These are phyloP conservation scores for Erpornis zantholeuca DNA, from an alignment of 2,113 vertebrate genomes.

Conservation along the genomic window DNA sequence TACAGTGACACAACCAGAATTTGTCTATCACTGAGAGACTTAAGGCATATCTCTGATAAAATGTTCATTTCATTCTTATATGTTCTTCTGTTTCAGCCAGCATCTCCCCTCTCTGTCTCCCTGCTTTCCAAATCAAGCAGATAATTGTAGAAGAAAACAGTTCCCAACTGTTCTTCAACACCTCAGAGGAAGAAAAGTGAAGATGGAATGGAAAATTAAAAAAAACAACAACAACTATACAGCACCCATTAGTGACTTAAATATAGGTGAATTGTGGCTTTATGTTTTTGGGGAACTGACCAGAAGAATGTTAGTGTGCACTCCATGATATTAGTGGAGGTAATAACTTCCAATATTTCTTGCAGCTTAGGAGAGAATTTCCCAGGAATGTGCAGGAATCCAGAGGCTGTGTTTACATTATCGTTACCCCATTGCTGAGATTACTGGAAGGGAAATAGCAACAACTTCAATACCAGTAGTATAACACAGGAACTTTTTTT, in stretches of 20 bases:
- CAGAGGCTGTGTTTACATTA: not conserved
- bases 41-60: not conserved
- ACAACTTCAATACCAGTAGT: not conserved
- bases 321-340: not conserved
- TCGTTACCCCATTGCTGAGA: not conserved
- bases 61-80: not conserved
- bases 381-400: not conserved
- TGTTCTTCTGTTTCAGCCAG: not conserved
- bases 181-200: not conserved
- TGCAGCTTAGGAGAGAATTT: not conserved
- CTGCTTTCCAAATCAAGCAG: not conserved
- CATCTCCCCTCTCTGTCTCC: not conserved
- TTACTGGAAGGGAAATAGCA: not conserved
- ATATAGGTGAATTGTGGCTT: not conserved
- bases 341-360: not conserved
- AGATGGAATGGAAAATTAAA: not conserved
- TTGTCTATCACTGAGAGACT: not conserved
- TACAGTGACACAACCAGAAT: not conserved
- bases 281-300: not conserved
- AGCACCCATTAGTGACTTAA: not conserved
- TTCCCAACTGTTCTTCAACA: not conserved
- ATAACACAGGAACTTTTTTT: not conserved
- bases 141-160: not conserved
- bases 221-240: fast-evolving
- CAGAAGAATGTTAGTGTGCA: not conserved